Evolutionary conservation across 2,113 vertebrate species (phyloP).

Genomic region (Tautogolabrus adspersus): DNA sequence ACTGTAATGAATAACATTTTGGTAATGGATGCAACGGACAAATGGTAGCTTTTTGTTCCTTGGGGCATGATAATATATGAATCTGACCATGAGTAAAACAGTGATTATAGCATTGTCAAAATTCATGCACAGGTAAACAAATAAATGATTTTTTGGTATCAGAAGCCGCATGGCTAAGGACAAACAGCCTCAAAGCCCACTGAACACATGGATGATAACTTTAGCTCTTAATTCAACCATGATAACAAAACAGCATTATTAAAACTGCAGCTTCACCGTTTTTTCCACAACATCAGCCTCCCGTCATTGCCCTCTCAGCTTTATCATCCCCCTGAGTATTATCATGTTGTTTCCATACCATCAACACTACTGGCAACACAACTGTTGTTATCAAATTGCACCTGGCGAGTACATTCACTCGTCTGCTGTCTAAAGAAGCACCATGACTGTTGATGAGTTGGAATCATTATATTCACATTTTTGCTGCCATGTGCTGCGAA

Average conservation of each 20-base stretch:
- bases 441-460: conserved; percentile 13
- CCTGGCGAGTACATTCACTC: neutral
- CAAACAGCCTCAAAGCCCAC: neutral
- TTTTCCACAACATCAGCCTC: conserved; percentile 16
- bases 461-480: conserved; percentile 37
- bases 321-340: neutral
- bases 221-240: neutral
- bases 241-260: neutral
- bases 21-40: too few species aligned
- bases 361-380: neutral
- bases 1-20: too few species aligned
- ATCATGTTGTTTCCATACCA: neutral
- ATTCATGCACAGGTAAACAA: neutral
- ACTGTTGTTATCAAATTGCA: neutral
- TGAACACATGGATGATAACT: neutral
- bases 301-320: neutral
- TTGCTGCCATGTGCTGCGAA: conserved; percentile 16
- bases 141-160: neutral
- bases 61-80: neutral
- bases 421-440: neutral
- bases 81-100: too few species aligned
- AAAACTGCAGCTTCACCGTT: neutral
- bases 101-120: neutral
- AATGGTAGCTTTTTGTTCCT: too few species aligned
- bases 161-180: neutral